phyloP scores from a whole-genome alignment of 2,888 invertebrate genomes.

The Epistrophe eligans region DNA sequence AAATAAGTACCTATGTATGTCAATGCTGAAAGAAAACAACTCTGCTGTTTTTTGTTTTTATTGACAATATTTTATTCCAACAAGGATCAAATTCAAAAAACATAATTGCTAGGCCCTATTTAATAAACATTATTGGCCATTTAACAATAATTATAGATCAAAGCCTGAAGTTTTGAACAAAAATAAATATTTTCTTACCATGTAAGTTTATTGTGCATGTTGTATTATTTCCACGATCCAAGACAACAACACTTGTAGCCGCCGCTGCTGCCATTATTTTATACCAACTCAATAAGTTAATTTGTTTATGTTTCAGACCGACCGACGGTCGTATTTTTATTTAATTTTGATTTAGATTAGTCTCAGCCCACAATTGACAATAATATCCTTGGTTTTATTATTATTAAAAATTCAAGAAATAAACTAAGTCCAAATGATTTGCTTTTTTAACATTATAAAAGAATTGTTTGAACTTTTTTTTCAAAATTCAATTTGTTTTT shows the following conservation, averaged over 20 bases:
- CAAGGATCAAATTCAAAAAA: not conserved
- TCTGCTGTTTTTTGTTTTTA: not conserved
- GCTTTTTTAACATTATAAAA: not conserved
- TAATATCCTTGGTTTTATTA: not conserved
- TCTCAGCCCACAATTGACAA: not conserved
- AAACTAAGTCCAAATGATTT: not conserved
- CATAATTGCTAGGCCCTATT: not conserved
- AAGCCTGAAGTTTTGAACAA: not conserved
- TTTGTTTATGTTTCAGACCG: not conserved
- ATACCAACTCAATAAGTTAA: not conserved
- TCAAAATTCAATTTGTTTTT: no score
- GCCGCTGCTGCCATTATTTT: constrained; percentile 85
- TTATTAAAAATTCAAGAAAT: not conserved
- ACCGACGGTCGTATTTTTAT: not conserved
- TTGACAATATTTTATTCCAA: not conserved
- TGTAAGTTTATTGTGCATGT: constrained; percentile 98
- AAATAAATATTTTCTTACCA: constrained; percentile 87
- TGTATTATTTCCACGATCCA: constrained; percentile 97
- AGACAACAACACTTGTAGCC: constrained; percentile 96
- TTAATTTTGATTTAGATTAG: not conserved
- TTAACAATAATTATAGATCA: not conserved
- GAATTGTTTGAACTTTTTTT: not conserved
- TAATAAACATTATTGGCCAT: not conserved
- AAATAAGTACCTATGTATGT: not conserved
- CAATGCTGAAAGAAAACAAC: not conserved